These are phyloP conservation scores for Sinocyclocheilus grahami DNA, from an alignment of 2,113 vertebrate genomes.

Conservation along the genomic window DNA sequence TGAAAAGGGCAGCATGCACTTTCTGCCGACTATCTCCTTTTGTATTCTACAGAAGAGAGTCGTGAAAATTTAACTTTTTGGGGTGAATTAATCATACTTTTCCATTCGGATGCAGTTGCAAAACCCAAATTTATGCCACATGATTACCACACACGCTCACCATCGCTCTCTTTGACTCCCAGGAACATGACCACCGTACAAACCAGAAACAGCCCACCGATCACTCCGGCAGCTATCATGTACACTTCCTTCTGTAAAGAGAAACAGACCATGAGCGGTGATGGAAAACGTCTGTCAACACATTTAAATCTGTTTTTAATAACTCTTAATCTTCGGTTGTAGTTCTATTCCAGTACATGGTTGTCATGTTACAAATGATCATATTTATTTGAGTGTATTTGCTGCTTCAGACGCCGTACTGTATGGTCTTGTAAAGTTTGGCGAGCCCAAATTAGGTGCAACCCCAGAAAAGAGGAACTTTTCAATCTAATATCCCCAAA, in stretches of 20 bases:
- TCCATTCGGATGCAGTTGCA: neutral
- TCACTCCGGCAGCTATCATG: conserved; percentile 86
- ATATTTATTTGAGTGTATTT: neutral
- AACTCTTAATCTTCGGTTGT: neutral
- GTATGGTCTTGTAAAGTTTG: conserved; percentile 23
- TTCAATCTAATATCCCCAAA: conserved; percentile 51
- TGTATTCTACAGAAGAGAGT: neutral
- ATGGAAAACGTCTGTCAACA: neutral
- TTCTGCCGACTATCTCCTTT: neutral
- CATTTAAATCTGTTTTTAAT: neutral
- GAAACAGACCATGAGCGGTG: conserved; percentile 35
- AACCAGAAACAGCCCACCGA: conserved; percentile 84
- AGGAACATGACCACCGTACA: conserved; percentile 84
- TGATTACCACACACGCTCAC: conserved; percentile 71
- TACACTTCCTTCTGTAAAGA: conserved; percentile 83
- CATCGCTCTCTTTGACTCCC: conserved; percentile 90
- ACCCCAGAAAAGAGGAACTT: conserved; percentile 30
- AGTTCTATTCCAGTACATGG: neutral
- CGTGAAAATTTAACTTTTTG: neutral
- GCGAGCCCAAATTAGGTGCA: conserved; percentile 7
- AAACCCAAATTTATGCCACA: neutral
- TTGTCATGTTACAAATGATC: neutral
- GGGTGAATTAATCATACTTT: neutral
- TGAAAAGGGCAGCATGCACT: neutral
- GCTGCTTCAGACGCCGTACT: neutral